Base-by-base conservation (phyloP, 2,797 vertebrate species). In the Gadopsis marmoratus region DNA sequence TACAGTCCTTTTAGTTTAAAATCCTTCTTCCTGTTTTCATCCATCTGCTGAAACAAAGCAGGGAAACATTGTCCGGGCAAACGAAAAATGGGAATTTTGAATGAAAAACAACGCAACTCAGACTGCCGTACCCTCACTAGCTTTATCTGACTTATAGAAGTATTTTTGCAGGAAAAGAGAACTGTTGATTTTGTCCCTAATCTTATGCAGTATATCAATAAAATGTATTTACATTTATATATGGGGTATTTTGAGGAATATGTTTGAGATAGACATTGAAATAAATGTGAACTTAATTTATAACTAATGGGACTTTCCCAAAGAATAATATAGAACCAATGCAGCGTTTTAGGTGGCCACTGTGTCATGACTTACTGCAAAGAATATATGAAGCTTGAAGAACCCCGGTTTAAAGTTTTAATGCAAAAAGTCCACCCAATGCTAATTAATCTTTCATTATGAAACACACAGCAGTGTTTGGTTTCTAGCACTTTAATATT, bases 381-480 rank as follows among this genome's bases (percentile, higher is more conserved):
- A 45, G 17, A 7, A 54, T 26, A 47, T 60, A 47, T 51, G 31
- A 55, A 55, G 19, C 23, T 55, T 26, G 63, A 67, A 45, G 14
- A 5, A 45, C 43, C 14, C 41, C 33, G 31, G 31, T 53, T 54
- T 16, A 67, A 50, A 72, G 23, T 31, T 23, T 70, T 81, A 56
- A 81, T 77, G 16, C 37, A 23, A 80, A 80, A 71, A 69, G 29
- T 9, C 0, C 16, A 61, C 31, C 68, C 53, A 58, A 81, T 67
- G 43, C 55, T 11, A 54, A 39, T 64, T 61, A 47, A 71, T 21
- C 60, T 23, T 55, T 50, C 35, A 35, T 78, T 67, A 75, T 73
- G 54, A 66, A 76, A 80, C 65, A 48, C 48, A 68, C 17, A 19
- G 41, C 37, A 58, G 53, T 39, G 13, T 53, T 33, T 37, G 58